Conservation (phyloP, 2,113 vertebrate species). For the Pelvicachromis taeniatus region DNA sequence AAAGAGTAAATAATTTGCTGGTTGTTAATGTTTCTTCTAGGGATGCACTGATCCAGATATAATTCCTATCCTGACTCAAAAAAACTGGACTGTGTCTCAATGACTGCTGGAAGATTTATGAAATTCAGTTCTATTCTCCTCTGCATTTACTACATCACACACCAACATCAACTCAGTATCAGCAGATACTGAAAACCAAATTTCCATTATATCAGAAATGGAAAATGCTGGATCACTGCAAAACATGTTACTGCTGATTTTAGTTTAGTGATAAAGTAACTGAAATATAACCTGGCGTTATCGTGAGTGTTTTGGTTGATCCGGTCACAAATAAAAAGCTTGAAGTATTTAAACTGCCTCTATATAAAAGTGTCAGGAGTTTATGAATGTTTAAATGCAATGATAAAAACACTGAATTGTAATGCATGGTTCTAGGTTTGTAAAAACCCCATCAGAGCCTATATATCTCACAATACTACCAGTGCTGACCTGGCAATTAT, state of each 20-base stretch:
- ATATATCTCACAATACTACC: neutral
- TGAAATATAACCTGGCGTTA: too few relatives aligned
- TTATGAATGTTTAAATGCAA: neutral
- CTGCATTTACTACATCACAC: neutral
- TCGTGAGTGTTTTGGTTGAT: too few relatives aligned
- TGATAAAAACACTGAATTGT: neutral
- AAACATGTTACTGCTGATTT: too few relatives aligned
- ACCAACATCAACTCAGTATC: neutral
- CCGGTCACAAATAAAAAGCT: too few relatives aligned
- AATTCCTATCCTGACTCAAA: neutral
- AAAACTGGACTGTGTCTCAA: rapidly evolving
- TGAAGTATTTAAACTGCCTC: too few relatives aligned
- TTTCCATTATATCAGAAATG: too few relatives aligned
- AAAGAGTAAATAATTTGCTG: neutral
- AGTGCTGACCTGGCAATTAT: neutral
- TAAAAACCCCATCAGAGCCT: neutral
- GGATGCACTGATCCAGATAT: neutral
- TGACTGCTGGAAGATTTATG: neutral
- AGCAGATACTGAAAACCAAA: neutral
- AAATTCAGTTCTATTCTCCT: neutral
- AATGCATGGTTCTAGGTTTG: neutral
- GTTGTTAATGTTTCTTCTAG: neutral
- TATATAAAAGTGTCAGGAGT: neutral
- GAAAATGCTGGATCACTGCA: too few relatives aligned
- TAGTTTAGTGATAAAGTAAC: too few relatives aligned